Percentiles rank a stretch among this genome's conserved stretches.
These are phyloP conservation scores for Horisme vitalbata DNA, from an alignment of 2,888 invertebrate species.

Conservation along the genomic window DNA sequence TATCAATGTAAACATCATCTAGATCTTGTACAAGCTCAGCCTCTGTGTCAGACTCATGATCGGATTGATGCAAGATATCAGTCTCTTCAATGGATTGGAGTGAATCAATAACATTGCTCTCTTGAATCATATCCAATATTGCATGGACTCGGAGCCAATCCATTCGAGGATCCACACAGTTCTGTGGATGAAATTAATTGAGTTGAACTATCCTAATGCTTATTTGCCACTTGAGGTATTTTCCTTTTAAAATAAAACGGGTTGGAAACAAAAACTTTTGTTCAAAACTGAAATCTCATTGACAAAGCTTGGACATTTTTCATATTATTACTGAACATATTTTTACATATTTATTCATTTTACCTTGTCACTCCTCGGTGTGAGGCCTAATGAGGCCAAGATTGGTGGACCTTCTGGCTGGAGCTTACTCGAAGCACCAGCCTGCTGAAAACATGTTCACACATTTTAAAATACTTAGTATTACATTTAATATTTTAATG, in stretches of 20 bases:
- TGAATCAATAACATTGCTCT: slow-evolving; percentile 70
- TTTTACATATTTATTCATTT: slow-evolving; percentile 12
- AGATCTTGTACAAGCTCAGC: slow-evolving; percentile 57
- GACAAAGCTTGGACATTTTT: too few species aligned
- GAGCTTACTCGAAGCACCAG: slow-evolving; percentile 54
- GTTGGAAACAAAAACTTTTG: neutral
- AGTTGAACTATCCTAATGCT: slow-evolving; percentile 68
- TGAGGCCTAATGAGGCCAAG: slow-evolving; percentile 78
- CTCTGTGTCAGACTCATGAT: slow-evolving; percentile 72
- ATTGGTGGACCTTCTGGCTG: slow-evolving; percentile 80
- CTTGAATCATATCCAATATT: slow-evolving; percentile 74
- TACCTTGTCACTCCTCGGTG: slow-evolving; percentile 82
- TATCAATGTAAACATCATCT: slow-evolving; percentile 53
- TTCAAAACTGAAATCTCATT: slow-evolving; percentile 10
- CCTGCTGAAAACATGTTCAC: slow-evolving; percentile 61
- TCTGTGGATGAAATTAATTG: slow-evolving; percentile 78
- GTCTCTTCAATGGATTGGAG: slow-evolving; percentile 68
- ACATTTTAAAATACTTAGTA: too few species aligned
- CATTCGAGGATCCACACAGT: slow-evolving; percentile 75
- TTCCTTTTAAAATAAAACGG: too few species aligned
- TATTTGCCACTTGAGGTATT: slow-evolving; percentile 8
- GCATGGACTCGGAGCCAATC: slow-evolving; percentile 79
- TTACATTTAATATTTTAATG: too few species aligned
- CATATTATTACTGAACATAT: too few species aligned
- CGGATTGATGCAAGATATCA: slow-evolving; percentile 65